Percentiles rank a stretch among this genome's conserved stretches.
Evolutionary conservation across 2,888 invertebrate species (phyloP).

Genomic region (Seira ritae): DNA sequence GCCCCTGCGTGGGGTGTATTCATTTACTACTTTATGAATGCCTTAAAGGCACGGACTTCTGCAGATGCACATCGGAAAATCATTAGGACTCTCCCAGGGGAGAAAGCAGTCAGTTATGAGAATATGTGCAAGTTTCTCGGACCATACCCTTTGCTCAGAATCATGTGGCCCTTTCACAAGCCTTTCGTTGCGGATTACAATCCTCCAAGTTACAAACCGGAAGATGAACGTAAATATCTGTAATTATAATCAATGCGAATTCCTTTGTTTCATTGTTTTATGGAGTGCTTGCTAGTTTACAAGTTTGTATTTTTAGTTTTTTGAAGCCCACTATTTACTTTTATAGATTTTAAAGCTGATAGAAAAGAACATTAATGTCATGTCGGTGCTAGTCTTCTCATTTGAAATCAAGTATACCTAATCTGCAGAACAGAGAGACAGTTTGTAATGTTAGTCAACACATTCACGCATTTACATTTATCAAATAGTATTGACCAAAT

Average conservation of each 20-base stretch:
- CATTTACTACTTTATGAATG: conserved; percentile 58
- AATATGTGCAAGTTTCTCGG: conserved; percentile 67
- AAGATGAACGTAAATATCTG: conserved; percentile 48
- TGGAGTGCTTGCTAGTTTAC: not conserved
- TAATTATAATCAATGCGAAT: conserved; percentile 21
- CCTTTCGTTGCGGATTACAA: conserved; percentile 39
- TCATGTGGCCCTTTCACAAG: conserved; percentile 71
- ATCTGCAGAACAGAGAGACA: too few species aligned
- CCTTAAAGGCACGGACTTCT: conserved; percentile 59
- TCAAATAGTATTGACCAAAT: too few species aligned
- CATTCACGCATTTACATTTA: too few species aligned
- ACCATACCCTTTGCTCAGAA: conserved; percentile 61
- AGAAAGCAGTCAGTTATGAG: conserved; percentile 41
- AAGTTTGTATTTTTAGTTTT: too few species aligned
- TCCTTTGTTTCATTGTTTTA: not conserved
- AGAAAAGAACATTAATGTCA: too few species aligned
- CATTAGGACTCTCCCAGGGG: conserved; percentile 5
- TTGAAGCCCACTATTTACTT: too few species aligned
- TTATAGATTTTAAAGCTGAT: too few species aligned
- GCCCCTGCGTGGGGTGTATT: conserved; percentile 56
- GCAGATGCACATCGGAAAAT: conserved; percentile 48
- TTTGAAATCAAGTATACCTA: too few species aligned
- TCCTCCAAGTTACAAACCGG: not conserved
- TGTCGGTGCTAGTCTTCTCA: too few species aligned
- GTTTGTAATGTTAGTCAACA: too few species aligned